Evolutionary conservation across 2,888 invertebrate genomes (phyloP).

Genomic region (Orthonevra nobilis): DNA sequence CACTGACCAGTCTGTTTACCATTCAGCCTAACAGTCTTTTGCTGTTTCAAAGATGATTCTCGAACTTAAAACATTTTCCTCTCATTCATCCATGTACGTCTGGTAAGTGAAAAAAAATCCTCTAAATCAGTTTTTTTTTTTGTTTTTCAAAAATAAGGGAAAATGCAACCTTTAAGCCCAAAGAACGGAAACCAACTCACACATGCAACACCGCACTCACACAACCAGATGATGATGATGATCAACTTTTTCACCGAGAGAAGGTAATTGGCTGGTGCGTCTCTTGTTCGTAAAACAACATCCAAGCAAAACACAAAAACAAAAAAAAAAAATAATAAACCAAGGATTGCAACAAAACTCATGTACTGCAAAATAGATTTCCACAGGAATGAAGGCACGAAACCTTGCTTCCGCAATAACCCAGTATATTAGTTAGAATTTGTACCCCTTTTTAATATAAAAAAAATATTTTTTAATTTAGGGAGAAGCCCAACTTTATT

Average conservation of each 20-base stretch:
- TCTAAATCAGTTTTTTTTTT: slow-evolving; percentile 49
- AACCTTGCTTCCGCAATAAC: slow-evolving; percentile 62
- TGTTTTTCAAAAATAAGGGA: slow-evolving; percentile 20
- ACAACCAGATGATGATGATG: slow-evolving; percentile 49
- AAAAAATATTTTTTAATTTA: too few relatives aligned
- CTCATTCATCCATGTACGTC: background rate
- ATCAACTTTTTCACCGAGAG: slow-evolving; percentile 45
- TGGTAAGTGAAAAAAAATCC: slow-evolving; percentile 9
- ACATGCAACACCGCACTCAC: slow-evolving; percentile 17
- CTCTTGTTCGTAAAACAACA: slow-evolving; percentile 50
- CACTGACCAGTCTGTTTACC: too few relatives aligned
- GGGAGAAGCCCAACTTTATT: too few relatives aligned
- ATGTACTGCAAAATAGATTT: slow-evolving; percentile 33
- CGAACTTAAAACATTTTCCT: too few relatives aligned
- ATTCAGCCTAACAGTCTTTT: too few relatives aligned
- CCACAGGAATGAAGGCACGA: slow-evolving; percentile 50
- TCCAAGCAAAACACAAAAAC: slow-evolving; percentile 4
- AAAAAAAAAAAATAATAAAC: too few relatives aligned
- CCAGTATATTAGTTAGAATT: slow-evolving; percentile 52
- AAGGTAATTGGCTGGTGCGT: slow-evolving; percentile 62
- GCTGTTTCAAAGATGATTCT: too few relatives aligned
- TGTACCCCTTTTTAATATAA: too few relatives aligned
- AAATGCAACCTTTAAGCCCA: slow-evolving; percentile 22
- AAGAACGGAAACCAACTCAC: slow-evolving; percentile 49
- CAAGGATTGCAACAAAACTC: too few relatives aligned